These are phyloP conservation scores for Sebastes vulpes DNA, from an alignment of 2,797 vertebrate species.

Conservation along the genomic window DNA sequence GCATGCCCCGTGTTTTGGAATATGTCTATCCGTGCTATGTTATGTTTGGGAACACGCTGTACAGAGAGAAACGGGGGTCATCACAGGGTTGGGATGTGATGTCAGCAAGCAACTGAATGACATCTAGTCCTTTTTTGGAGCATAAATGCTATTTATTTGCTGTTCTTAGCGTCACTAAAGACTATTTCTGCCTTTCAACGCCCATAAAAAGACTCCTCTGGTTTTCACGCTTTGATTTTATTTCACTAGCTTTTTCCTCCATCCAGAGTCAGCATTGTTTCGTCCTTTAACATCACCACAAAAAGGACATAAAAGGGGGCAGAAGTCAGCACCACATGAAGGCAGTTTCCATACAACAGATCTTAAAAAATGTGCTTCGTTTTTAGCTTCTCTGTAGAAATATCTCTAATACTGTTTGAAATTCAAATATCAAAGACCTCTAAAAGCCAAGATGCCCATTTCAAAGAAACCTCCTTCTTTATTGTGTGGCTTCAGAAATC, in stretches of 20 bases:
- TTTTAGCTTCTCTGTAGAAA: conserved; percentile 38
- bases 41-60: conserved; percentile 75
- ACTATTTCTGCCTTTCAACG: conserved; percentile 3
- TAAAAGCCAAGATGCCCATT: conserved; percentile 23
- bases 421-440: conserved; percentile 50
- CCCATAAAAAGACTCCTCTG: conserved; percentile 23
- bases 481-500: conserved; percentile 23
- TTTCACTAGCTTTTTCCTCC: conserved; percentile 8
- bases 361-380: conserved; percentile 22
- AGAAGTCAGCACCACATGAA: conserved; percentile 60
- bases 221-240: conserved; percentile 33
- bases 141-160: conserved; percentile 9
- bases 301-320: conserved; percentile 40
- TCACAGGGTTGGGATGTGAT: not conserved
- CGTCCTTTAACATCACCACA: conserved; percentile 48
- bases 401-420: conserved; percentile 45
- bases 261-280: conserved; percentile 32
- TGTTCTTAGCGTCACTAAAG: not conserved
- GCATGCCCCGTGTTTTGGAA: conserved; percentile 63
- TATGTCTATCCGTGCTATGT: conserved; percentile 26
- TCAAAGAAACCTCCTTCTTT: conserved; percentile 55
- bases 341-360: conserved; percentile 31
- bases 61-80: conserved; percentile 17
- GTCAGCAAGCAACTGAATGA: conserved; percentile 30
- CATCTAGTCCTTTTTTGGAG: conserved; percentile 16